Evolutionary conservation across 64 coral and sea anemone species (phyloP).

Genomic region (Trachythela sp.): DNA sequence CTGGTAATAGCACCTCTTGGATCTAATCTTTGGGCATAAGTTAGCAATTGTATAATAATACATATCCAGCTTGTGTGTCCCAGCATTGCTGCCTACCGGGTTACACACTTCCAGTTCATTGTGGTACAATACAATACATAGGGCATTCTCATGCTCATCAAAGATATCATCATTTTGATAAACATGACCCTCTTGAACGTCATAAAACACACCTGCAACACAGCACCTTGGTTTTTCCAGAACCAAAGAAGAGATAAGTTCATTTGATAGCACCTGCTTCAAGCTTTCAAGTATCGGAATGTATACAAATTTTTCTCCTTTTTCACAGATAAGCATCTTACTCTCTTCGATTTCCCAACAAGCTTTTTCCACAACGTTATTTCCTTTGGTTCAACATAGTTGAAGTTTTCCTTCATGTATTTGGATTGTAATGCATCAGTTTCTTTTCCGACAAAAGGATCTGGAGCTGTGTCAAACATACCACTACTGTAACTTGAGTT

Average conservation of each 20-base stretch:
- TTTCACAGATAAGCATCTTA: not conserved
- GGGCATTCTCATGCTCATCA: constrained; percentile 14
- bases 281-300: constrained; percentile 13
- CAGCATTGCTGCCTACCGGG: no score
- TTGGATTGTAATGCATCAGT: constrained; percentile 6
- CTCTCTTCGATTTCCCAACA: not conserved
- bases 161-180: not conserved
- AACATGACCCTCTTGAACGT: not conserved
- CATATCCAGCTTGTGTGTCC: no score
- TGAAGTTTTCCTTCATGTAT: not conserved
- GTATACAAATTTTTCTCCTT: not conserved
- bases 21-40: no score
- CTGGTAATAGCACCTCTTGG: no score
- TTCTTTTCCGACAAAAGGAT: not conserved
- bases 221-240: not conserved
- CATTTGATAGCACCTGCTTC: not conserved
- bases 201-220: not conserved
- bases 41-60: no score
- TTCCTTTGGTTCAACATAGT: no score
- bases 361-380: not conserved
- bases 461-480: not conserved
- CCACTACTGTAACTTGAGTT: not conserved
- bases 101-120: constrained; percentile 50
- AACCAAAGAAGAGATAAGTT: not conserved
- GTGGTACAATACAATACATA: constrained; percentile 41